These are phyloP conservation scores for Zygaena filipendulae DNA, from an alignment of 2,888 invertebrate genomes.

Conservation along the genomic window DNA sequence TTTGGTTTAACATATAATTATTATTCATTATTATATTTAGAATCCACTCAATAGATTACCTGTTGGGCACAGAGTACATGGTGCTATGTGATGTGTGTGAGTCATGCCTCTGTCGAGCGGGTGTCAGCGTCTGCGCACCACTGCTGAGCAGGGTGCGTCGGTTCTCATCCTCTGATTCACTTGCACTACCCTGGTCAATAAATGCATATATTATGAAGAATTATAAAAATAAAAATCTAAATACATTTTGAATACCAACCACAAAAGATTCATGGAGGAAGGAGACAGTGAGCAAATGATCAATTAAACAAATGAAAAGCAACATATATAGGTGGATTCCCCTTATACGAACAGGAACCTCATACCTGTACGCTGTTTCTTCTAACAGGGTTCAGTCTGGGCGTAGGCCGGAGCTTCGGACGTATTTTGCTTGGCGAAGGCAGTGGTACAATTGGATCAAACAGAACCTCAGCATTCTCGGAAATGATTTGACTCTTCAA, in stretches of 20 bases:
- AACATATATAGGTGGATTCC: too few relatives aligned
- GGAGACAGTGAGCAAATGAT: too few relatives aligned
- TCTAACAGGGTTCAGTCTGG: slow-evolving; percentile 71
- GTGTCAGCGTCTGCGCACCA: slow-evolving; percentile 28
- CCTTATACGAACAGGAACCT: too few relatives aligned
- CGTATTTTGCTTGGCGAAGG: slow-evolving; percentile 73
- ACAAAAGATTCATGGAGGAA: too few relatives aligned
- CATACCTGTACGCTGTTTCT: slow-evolving; percentile 72
- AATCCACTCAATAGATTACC: slow-evolving; percentile 27
- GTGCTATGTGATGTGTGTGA: slow-evolving; percentile 43
- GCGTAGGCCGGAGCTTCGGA: slow-evolving; percentile 75
- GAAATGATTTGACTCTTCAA: slow-evolving; percentile 55
- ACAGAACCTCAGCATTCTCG: slow-evolving; percentile 51
- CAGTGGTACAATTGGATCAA: slow-evolving; percentile 60
- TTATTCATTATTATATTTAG: too few relatives aligned
- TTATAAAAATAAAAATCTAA: background rate
- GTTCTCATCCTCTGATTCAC: slow-evolving; percentile 76
- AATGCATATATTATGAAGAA: too few relatives aligned
- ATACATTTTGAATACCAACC: too few relatives aligned
- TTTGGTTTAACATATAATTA: too few relatives aligned
- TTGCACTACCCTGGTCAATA: slow-evolving; percentile 63
- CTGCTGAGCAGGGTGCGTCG: slow-evolving; percentile 34
- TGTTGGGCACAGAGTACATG: slow-evolving; percentile 28
- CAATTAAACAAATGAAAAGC: too few relatives aligned
- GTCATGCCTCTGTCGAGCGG: slow-evolving; percentile 39